phyloP scores from a whole-genome alignment of 2,888 invertebrate species.

The Syrista parreyssii region DNA sequence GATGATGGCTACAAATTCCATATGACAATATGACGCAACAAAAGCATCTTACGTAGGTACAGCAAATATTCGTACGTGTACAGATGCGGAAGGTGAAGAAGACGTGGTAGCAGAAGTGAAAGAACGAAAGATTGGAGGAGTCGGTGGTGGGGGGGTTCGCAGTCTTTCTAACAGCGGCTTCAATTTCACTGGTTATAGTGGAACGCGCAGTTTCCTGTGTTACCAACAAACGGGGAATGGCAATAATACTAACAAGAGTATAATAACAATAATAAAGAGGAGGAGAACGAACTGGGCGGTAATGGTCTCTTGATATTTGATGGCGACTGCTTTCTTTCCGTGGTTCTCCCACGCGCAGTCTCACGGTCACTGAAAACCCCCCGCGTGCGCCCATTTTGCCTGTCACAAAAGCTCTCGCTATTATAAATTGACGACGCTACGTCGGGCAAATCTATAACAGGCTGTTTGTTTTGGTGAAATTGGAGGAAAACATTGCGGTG shows the following conservation, averaged over 20 bases:
- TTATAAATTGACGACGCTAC: slow-evolving; percentile 51
- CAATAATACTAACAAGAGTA: slow-evolving; percentile 29
- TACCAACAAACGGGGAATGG: slow-evolving; percentile 5
- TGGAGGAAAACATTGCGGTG: slow-evolving; percentile 56
- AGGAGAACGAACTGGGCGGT: slow-evolving; percentile 21
- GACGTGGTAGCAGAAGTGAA: too few species aligned
- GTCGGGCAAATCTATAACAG: slow-evolving; percentile 51
- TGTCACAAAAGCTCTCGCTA: slow-evolving; percentile 44
- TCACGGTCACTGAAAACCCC: slow-evolving; percentile 3
- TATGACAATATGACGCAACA: too few species aligned
- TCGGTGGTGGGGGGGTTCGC: background rate
- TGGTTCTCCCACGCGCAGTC: slow-evolving; percentile 8
- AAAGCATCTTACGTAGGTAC: too few species aligned
- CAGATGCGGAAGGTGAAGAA: too few species aligned
- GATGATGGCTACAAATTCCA: too few species aligned
- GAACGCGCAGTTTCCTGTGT: background rate
- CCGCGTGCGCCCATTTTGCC: slow-evolving; percentile 30
- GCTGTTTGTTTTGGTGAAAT: slow-evolving; percentile 56
- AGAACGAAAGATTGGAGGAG: too few species aligned
- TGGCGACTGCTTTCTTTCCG: slow-evolving; percentile 27
- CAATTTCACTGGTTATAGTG: background rate
- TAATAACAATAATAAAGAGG: slow-evolving; percentile 20
- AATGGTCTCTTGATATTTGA: slow-evolving; percentile 48
- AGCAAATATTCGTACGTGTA: too few species aligned
- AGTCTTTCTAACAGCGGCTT: background rate